phyloP scores from a whole-genome alignment of 2,888 invertebrate species.

The Incurvaria masculella region DNA sequence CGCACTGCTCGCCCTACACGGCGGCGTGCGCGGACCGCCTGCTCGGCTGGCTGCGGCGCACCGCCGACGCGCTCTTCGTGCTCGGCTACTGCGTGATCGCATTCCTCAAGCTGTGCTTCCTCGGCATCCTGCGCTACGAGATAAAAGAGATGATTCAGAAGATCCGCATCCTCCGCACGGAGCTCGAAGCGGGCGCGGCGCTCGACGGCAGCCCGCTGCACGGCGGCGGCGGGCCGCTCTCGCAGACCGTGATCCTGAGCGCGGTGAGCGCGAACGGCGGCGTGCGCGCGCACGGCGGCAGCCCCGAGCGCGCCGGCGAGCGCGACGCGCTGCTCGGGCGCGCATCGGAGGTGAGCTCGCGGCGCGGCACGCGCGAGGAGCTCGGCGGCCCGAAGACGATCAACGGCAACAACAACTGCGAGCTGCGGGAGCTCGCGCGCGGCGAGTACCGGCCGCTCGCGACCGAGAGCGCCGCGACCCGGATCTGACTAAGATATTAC shows the following conservation, averaged over 20 bases:
- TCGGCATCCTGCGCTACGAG: slow-evolving; percentile 82
- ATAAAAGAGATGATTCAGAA: slow-evolving; percentile 91
- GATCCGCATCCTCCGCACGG: slow-evolving; percentile 74
- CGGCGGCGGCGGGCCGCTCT: slow-evolving; percentile 43
- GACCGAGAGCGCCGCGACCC: slow-evolving; percentile 52
- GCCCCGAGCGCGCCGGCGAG: slow-evolving; percentile 55
- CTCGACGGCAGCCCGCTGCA: slow-evolving; percentile 45
- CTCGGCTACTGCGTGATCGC: slow-evolving; percentile 86
- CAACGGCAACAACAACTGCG: slow-evolving; percentile 77
- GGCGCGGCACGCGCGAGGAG: slow-evolving; percentile 43
- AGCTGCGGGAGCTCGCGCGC: slow-evolving; percentile 68
- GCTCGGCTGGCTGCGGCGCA: slow-evolving; percentile 70
- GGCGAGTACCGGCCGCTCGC: slow-evolving; percentile 51
- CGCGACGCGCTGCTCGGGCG: slow-evolving; percentile 56
- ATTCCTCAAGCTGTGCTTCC: slow-evolving; percentile 85
- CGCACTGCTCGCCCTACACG: slow-evolving; percentile 46
- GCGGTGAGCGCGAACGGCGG: slow-evolving; percentile 58
- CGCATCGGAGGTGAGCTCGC: slow-evolving; percentile 44
- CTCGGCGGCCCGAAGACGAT: slow-evolving; percentile 58
- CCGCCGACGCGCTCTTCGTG: slow-evolving; percentile 77
- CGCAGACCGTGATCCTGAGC: slow-evolving; percentile 48
- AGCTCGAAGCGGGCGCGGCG: slow-evolving; percentile 55
- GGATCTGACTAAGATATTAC: slow-evolving; percentile 75
- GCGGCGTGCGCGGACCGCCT: slow-evolving; percentile 72
- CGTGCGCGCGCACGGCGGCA: slow-evolving; percentile 55